These are phyloP conservation scores for Plutella xylostella DNA, from an alignment of 2,888 invertebrate species.

Conservation along the genomic window DNA sequence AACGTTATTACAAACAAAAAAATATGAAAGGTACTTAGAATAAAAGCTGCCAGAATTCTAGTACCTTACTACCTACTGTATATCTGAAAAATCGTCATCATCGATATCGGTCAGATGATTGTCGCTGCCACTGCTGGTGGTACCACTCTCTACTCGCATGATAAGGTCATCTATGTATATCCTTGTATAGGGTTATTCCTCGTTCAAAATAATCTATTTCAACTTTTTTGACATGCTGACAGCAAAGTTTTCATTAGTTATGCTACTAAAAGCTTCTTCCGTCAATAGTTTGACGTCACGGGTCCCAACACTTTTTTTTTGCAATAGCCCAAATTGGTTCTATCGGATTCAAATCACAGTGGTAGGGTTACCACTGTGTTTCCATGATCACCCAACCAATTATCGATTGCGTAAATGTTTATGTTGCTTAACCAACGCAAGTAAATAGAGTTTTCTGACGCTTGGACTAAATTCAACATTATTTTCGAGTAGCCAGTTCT, in stretches of 20 bases:
- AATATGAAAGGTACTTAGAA: no score
- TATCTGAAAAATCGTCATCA: no score
- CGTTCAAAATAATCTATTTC: neutral
- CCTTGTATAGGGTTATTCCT: neutral
- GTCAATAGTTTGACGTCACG: neutral
- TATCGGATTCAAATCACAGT: neutral
- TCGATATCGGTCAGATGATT: no score
- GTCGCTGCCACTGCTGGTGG: no score
- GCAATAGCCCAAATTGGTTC: neutral
- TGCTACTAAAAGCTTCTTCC: neutral
- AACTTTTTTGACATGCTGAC: neutral
- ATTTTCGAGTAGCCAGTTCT: no score
- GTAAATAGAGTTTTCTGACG: neutral
- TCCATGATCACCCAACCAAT: neutral
- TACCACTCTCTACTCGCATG: neutral
- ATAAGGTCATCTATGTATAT: neutral
- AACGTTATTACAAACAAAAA: no score
- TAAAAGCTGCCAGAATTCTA: no score
- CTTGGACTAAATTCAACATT: no score
- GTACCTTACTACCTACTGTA: no score
- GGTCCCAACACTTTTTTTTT: neutral
- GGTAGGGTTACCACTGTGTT: neutral
- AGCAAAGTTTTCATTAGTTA: neutral
- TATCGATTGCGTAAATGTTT: neutral
- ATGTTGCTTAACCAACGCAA: neutral